These are phyloP conservation scores for Leucania comma DNA, from an alignment of 2,888 invertebrate genomes.

Conservation along the genomic window DNA sequence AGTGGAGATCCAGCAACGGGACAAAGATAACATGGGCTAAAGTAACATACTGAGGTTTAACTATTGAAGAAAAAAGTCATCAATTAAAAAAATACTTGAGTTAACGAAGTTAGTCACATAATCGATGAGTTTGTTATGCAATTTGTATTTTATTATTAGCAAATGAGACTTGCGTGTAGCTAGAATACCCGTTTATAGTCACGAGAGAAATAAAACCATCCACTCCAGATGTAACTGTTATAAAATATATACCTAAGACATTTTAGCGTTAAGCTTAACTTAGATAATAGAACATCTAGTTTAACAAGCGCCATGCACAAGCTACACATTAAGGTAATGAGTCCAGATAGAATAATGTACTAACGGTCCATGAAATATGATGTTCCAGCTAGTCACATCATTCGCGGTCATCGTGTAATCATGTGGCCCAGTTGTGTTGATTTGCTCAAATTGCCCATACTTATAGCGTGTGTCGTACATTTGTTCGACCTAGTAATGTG, in stretches of 20 bases:
- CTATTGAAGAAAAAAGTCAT: too few relatives aligned
- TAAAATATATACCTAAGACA: slow-evolving; percentile 51
- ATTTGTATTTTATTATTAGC: not conserved
- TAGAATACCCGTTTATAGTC: slow-evolving; percentile 29
- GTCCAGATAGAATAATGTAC: slow-evolving; percentile 69
- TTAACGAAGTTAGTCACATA: too few relatives aligned
- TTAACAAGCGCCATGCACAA: slow-evolving; percentile 53
- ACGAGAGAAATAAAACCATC: slow-evolving; percentile 34
- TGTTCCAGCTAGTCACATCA: slow-evolving; percentile 63
- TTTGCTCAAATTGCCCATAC: slow-evolving; percentile 85
- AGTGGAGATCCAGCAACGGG: too few relatives aligned
- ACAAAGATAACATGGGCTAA: too few relatives aligned
- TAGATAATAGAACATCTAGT: slow-evolving; percentile 44
- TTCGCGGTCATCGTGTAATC: slow-evolving; percentile 66
- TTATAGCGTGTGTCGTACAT: slow-evolving; percentile 69
- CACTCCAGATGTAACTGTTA: slow-evolving; percentile 32
- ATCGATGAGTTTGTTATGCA: too few relatives aligned
- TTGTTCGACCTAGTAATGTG: slow-evolving; percentile 80
- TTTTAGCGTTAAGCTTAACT: slow-evolving; percentile 55
- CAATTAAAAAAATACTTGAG: too few relatives aligned
- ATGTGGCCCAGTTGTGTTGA: slow-evolving; percentile 85
- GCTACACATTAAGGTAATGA: slow-evolving; percentile 69
- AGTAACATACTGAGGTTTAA: too few relatives aligned
- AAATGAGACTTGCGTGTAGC: slow-evolving; percentile 20
- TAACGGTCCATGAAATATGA: slow-evolving; percentile 70